These are phyloP conservation scores for Agrochola lychnidis DNA, from an alignment of 2,888 invertebrate species.

Conservation along the genomic window DNA sequence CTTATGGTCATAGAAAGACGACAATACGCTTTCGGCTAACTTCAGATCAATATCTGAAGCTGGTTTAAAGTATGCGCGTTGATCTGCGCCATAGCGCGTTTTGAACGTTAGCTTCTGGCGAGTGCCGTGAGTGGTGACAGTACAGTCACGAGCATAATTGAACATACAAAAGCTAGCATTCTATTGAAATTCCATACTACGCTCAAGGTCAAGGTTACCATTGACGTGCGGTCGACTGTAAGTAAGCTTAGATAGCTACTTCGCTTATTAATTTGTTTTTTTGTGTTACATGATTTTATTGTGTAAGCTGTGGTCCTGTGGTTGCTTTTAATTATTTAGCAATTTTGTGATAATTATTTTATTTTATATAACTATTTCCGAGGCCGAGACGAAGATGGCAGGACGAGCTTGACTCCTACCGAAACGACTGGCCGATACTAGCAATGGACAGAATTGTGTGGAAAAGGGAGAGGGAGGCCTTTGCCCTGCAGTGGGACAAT, in stretches of 20 bases:
- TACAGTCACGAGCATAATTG: not conserved
- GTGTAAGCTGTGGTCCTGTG: no score
- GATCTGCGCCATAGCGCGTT: slow-evolving; percentile 28
- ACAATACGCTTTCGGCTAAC: slow-evolving; percentile 23
- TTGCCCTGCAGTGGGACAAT: no score
- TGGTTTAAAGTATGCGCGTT: slow-evolving; percentile 33
- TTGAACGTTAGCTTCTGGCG: not conserved
- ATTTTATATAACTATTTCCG: no score
- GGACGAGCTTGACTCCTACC: no score
- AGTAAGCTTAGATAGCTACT: not conserved
- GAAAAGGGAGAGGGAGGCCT: no score
- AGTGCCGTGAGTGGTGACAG: no score
- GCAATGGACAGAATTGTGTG: no score
- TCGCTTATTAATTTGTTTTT: not conserved
- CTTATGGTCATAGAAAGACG: not conserved
- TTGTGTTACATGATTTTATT: not conserved
- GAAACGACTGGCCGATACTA: no score
- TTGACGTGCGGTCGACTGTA: not conserved
- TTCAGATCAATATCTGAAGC: slow-evolving; percentile 31
- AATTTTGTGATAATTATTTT: no score
- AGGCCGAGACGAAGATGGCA: no score
- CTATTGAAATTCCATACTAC: not conserved
- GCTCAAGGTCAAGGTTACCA: not conserved
- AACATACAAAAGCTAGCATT: not conserved
- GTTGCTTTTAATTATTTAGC: no score